phyloP scores from a whole-genome alignment of 2,113 vertebrate genomes.

The Eptesicus fuscus region DNA sequence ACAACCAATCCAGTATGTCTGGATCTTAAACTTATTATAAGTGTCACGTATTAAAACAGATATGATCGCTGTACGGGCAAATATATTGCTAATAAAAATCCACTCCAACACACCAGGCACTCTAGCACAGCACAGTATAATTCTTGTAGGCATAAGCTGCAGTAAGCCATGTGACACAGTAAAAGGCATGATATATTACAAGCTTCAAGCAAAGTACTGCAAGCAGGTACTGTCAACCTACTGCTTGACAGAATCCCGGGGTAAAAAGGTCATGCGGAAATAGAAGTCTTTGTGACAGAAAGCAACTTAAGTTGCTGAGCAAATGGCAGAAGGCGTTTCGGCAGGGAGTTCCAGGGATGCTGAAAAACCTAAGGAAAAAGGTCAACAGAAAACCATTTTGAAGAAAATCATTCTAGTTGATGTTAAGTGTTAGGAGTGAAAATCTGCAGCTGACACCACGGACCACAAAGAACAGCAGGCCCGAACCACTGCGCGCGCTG shows the following conservation, averaged over 20 bases:
- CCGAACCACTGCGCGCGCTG: accelerated
- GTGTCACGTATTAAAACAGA: constrained; percentile 31
- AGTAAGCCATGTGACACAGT: not conserved
- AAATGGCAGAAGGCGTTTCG: not conserved
- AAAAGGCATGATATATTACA: not conserved
- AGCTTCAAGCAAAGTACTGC: not conserved
- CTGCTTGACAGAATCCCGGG: not conserved
- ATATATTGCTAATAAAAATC: constrained; percentile 47
- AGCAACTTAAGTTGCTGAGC: not conserved
- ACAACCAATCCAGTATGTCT: not conserved
- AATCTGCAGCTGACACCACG: not conserved
- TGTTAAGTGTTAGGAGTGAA: not conserved
- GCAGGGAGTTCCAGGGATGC: not conserved
- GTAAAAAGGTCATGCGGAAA: not conserved
- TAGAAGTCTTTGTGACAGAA: not conserved
- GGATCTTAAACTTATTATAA: constrained; percentile 21
- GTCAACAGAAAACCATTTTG: not conserved
- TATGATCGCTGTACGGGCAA: constrained; percentile 6
- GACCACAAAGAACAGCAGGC: not conserved
- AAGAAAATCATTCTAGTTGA: not conserved
- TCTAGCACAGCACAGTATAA: not conserved
- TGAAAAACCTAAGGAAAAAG: not conserved
- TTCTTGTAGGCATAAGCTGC: not conserved
- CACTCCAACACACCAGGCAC: not conserved
- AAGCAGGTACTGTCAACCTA: not conserved